A percentile compares a stretch with the other conserved stretches of the same genome.
phyloP scores from a whole-genome alignment of 2,888 invertebrate genomes.

The Fabriciana adippe region DNA sequence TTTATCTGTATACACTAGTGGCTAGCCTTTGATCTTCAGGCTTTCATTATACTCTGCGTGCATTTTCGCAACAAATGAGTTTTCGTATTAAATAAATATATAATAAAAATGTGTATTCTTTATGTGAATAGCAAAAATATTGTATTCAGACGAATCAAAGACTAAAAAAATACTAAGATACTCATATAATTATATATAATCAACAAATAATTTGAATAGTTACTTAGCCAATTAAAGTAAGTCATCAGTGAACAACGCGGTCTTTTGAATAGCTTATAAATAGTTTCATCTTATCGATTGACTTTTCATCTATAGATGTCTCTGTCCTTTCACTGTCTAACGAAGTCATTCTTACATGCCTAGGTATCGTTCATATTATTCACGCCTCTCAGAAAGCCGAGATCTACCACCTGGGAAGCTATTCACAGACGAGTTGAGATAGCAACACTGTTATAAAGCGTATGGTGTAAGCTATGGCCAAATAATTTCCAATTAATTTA shows the following conservation, averaged over 20 bases:
- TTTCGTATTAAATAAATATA: no score
- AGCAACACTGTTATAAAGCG: constrained; percentile 17
- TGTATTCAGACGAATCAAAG: no score
- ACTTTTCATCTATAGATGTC: constrained; percentile 16
- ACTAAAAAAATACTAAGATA: no score
- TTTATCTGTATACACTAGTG: no score
- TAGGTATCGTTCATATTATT: constrained; percentile 20
- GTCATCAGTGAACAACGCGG: not conserved
- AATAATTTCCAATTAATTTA: not conserved
- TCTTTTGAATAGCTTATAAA: not conserved
- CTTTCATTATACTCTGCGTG: no score
- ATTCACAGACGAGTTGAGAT: constrained; percentile 29
- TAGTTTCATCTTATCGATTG: constrained; percentile 10
- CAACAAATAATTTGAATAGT: no score
- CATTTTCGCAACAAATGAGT: no score
- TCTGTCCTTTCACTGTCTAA: constrained; percentile 24
- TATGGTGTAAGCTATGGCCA: constrained; percentile 26
- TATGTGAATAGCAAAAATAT: no score
- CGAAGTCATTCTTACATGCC: constrained; percentile 23
- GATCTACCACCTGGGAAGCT: constrained; percentile 43
- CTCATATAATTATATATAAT: no score
- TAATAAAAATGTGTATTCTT: no score
- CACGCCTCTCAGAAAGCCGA: constrained; percentile 24
- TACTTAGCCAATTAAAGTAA: not conserved
- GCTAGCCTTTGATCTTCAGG: no score